Evolutionary conservation across 2,113 vertebrate genomes (phyloP), one percentile per base, ranked within the genome.

Genomic region (Columbina picui): DNA sequence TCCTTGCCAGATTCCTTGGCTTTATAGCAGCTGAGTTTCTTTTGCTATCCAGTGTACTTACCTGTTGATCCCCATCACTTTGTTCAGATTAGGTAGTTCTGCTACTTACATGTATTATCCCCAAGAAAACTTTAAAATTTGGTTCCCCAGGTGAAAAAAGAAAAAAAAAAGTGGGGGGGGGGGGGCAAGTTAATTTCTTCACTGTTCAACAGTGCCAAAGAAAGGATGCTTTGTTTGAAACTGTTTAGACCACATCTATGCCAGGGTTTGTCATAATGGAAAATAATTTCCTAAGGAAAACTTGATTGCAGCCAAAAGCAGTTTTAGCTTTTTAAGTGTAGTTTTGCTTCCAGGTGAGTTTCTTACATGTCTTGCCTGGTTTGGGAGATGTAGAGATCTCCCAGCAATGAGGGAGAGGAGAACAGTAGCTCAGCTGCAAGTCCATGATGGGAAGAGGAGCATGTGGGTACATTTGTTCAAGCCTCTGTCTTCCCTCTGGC

Each of bases 261-360:
- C 50, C 67, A 75, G 43, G 38, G 14, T 57, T 89, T 94, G 89
- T 87, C 36, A 15, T 50, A 64, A 74, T 0, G 5, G 80, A 95
- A 90, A 91, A 78, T 50, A 22, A 87, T 93, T 94, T 94, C 81
- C 70, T 34, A 30, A 56, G 69, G 77, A 92, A 87, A 94, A 68
- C 36, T 67, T 14, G 29, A 23, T 69, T 73, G 49, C 39, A 79
- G 77, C 56, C 53, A 82, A 82, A 75, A 82, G 36, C 39, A 49
- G n/a, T 78, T 92, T 26, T 56, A 88, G 32, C 68, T 71, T 74
- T 84, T 91, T 14, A 74, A 81, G 39, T 1, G 0, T 47, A 34
- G 56, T 84, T 81, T 29, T 64, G n/a, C 57, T 84, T 91, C 84
- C 7, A 5, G n/a, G 61, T 91, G 84, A 75, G 8, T 56, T 94